Evolutionary conservation across 1,140 invertebrate genomes (phyloP).

Genomic region (Tribolium madens): DNA sequence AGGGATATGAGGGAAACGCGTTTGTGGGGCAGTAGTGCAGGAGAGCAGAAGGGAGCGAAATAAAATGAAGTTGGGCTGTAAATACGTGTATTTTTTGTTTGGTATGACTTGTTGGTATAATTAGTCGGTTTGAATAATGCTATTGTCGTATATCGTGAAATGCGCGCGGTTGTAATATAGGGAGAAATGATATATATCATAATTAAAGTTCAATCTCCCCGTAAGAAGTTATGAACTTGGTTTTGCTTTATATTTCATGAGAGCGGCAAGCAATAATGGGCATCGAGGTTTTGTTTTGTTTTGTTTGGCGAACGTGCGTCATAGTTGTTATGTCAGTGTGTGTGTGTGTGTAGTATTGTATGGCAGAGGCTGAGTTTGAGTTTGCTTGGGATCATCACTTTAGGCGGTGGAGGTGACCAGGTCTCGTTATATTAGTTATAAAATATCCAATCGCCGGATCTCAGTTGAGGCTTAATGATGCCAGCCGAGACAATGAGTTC

Average conservation of each 20-base stretch:
- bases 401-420: constrained; percentile 34
- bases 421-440: constrained; percentile 48
- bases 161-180: constrained; percentile 43
- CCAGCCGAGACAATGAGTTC: constrained; percentile 44
- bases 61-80: not conserved
- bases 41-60: not conserved
- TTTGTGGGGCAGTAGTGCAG: constrained; percentile 33
- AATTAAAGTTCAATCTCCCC: constrained; percentile 46
- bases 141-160: constrained; percentile 43
- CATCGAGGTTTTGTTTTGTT: constrained; percentile 43
- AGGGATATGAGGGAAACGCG: constrained; percentile 41
- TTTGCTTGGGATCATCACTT: constrained; percentile 41
- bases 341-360: constrained; percentile 40
- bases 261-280: constrained; percentile 44
- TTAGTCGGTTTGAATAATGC: constrained; percentile 43
- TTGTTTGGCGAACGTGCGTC: constrained; percentile 37
- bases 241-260: constrained; percentile 46
- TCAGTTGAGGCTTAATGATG: constrained; percentile 41
- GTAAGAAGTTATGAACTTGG: constrained; percentile 46
- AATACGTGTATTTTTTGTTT: not conserved
- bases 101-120: constrained; percentile 41
- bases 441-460: constrained; percentile 45
- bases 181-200: constrained; percentile 47
- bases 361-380: constrained; percentile 1
- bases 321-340: constrained; percentile 45